phyloP scores from a whole-genome alignment of 1,140 invertebrate genomes.

The Halesus radiatus region DNA sequence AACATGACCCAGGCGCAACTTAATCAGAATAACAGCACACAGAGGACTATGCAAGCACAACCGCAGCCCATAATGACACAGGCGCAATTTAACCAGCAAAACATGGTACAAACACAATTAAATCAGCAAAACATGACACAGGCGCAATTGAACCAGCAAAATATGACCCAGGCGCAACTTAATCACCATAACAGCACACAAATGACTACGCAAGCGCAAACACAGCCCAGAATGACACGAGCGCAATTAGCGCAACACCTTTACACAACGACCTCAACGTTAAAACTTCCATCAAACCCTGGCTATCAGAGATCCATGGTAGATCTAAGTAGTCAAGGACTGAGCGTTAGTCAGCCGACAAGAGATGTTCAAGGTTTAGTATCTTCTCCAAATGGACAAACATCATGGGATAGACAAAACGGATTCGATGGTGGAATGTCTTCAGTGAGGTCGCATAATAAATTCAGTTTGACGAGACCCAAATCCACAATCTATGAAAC shows the following conservation, averaged over 20 bases:
- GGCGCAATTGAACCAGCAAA: no score
- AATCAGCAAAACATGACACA: no score
- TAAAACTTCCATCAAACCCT: not conserved
- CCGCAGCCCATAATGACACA: not conserved
- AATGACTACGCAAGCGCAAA: no score
- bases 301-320: not conserved
- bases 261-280: not conserved
- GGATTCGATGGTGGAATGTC: not conserved
- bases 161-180: no score
- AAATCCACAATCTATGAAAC: slow-evolving; percentile 6
- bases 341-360: not conserved
- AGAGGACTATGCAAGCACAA: no score
- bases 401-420: not conserved
- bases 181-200: no score
- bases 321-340: not conserved
- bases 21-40: no score
- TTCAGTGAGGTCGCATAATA: not conserved
- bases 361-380: not conserved
- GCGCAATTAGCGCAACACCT: not conserved
- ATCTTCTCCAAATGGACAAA: not conserved
- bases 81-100: not conserved
- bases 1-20: no score
- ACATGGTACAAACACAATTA: no score
- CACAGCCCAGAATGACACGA: not conserved
- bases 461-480: not conserved